Percentiles rank a stretch among this genome's conserved stretches.
These are phyloP conservation scores for Chironomus riparius DNA, from an alignment of 2,888 invertebrate genomes.

Conservation along the genomic window DNA sequence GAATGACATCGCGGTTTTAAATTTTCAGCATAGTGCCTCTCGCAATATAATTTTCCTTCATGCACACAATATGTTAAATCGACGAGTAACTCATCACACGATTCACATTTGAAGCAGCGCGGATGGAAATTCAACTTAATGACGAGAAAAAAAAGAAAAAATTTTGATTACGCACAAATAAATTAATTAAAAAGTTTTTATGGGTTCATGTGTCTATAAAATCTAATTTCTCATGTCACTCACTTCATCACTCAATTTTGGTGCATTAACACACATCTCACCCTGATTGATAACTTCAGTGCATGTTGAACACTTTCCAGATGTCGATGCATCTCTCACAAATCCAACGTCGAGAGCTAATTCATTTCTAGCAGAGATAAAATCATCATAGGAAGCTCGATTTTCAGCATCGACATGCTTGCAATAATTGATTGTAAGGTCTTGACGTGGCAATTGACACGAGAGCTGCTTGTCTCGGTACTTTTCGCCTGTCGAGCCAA, in stretches of 20 bases:
- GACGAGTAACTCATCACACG: conserved; percentile 86
- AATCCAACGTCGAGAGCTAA: conserved; percentile 87
- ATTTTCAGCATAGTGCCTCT: conserved; percentile 92
- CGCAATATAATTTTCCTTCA: conserved; percentile 81
- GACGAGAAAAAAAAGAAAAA: conserved; percentile 17
- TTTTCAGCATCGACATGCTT: conserved; percentile 71
- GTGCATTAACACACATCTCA: conserved; percentile 75
- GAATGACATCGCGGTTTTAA: conserved; percentile 91
- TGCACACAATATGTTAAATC: conserved; percentile 93
- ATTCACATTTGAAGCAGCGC: conserved; percentile 81
- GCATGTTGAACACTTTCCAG: conserved; percentile 72
- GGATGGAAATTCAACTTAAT: conserved; percentile 77
- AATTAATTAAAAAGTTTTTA: background rate
- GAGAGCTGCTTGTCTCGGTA: conserved; percentile 74
- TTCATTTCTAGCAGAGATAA: conserved; percentile 88
- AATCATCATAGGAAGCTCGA: conserved; percentile 81
- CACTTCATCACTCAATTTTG: conserved; percentile 62
- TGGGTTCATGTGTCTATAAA: background rate
- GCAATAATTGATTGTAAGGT: conserved; percentile 82
- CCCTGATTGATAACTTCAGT: conserved; percentile 67
- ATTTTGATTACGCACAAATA: background rate
- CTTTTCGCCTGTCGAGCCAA: conserved; percentile 70
- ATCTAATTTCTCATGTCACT: conserved; percentile 1
- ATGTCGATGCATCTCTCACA: conserved; percentile 53
- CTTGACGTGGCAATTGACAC: conserved; percentile 80